phyloP scores from a whole-genome alignment of 2,797 vertebrate species.

The Morus bassanus region DNA sequence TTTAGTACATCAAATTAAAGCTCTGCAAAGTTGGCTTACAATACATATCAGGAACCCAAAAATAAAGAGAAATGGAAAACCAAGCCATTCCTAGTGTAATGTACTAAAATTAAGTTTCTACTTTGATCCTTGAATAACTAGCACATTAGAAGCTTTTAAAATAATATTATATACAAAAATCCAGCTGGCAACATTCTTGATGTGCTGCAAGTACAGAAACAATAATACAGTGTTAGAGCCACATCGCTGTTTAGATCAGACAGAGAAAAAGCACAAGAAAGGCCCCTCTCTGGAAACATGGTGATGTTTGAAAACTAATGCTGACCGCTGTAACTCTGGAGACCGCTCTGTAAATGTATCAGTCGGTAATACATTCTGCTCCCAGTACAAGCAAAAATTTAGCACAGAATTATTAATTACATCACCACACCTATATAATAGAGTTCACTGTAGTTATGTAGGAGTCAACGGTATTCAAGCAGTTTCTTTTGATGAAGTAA shows the following conservation, averaged over 20 bases:
- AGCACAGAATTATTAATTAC: conserved; percentile 70
- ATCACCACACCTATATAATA: conserved; percentile 58
- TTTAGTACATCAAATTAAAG: neutral
- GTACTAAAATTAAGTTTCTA: neutral
- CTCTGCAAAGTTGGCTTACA: neutral
- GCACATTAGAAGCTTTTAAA: neutral
- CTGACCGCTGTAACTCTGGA: conserved; percentile 5
- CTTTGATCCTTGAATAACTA: neutral
- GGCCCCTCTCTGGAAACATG: conserved; percentile 41
- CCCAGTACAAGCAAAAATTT: conserved; percentile 59
- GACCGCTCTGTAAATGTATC: neutral
- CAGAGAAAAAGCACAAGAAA: neutral
- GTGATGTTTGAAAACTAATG: conserved; percentile 33
- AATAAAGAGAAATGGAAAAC: neutral
- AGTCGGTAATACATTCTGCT: neutral
- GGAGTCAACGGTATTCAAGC: conserved; percentile 70
- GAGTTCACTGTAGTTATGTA: conserved; percentile 67
- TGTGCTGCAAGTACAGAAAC: neutral
- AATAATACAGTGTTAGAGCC: neutral
- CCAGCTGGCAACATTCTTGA: neutral
- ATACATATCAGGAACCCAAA: neutral
- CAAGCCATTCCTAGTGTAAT: neutral
- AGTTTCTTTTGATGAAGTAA: conserved; percentile 78
- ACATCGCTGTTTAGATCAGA: neutral
- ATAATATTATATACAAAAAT: neutral